A percentile compares a stretch with the other conserved stretches of the same genome.
Evolutionary conservation across 2,113 vertebrate species (phyloP).

Genomic region (Rhineura floridana): DNA sequence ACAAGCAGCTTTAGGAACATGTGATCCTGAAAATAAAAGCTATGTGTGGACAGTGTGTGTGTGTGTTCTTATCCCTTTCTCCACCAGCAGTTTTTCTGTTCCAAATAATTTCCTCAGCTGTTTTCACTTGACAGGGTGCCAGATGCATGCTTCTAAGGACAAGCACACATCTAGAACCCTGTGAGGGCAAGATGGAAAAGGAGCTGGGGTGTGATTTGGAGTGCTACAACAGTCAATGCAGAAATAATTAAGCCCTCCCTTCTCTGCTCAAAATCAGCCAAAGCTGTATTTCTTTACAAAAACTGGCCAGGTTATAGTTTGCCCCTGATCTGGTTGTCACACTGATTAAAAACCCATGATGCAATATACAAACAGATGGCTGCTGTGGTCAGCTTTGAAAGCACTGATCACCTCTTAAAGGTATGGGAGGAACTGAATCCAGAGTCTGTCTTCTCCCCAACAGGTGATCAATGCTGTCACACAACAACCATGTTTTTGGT

Average conservation of each 20-base stretch:
- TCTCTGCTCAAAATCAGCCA: neutral
- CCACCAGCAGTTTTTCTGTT: neutral
- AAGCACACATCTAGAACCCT: neutral
- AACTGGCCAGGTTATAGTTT: neutral
- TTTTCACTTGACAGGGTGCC: neutral
- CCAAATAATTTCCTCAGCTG: neutral
- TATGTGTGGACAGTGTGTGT: neutral
- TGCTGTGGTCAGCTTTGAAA: neutral
- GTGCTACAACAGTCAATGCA: neutral
- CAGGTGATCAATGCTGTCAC: neutral
- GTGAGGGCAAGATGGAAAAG: neutral
- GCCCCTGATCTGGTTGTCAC: neutral
- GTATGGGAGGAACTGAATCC: neutral
- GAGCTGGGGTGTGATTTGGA: neutral
- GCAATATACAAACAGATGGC: no score
- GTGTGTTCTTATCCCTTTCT: neutral
- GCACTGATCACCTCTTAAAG: neutral
- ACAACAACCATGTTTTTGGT: neutral
- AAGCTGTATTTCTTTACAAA: neutral
- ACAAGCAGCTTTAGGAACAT: neutral
- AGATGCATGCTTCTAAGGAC: neutral
- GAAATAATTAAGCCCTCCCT: neutral
- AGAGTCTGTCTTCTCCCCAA: neutral
- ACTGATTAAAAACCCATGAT: neutral
- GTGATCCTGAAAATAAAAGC: no score